phyloP scores from a whole-genome alignment of 2,888 invertebrate species.

The Hylaea fasciaria region DNA sequence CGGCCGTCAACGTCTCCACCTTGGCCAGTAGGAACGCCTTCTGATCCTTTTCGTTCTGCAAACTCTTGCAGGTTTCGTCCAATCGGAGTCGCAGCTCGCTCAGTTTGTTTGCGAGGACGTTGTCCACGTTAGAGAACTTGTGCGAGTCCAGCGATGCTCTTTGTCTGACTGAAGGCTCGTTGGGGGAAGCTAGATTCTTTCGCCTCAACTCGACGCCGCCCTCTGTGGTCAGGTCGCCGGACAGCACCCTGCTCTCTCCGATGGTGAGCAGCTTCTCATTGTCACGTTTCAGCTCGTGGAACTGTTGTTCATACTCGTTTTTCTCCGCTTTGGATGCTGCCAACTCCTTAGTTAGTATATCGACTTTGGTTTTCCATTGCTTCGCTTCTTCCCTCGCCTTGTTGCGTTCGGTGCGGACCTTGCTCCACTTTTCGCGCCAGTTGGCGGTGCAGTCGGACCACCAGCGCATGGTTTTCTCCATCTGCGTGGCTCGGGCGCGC shows the following conservation, averaged over 20 bases:
- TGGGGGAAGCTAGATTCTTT: slow-evolving; percentile 68
- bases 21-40: slow-evolving; percentile 72
- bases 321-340: slow-evolving; percentile 90
- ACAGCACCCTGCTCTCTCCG: slow-evolving; percentile 75
- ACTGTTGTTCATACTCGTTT: slow-evolving; percentile 90
- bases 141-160: slow-evolving; percentile 78
- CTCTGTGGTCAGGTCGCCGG: slow-evolving; percentile 69
- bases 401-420: slow-evolving; percentile 95
- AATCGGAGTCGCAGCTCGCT: slow-evolving; percentile 69
- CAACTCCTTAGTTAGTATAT: slow-evolving; percentile 90
- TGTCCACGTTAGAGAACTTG: slow-evolving; percentile 77
- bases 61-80: slow-evolving; percentile 72
- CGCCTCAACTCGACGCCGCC: slow-evolving; percentile 75
- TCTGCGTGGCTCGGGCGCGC: slow-evolving; percentile 96
- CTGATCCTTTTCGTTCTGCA: slow-evolving; percentile 77
- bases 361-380: slow-evolving; percentile 91
- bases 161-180: slow-evolving; percentile 66
- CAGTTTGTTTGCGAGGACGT: slow-evolving; percentile 72
- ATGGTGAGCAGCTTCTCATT: slow-evolving; percentile 90
- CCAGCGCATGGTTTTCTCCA: slow-evolving; percentile 99
- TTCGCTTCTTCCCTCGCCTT: slow-evolving; percentile 96
- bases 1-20: slow-evolving; percentile 71
- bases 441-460: slow-evolving; percentile 99
- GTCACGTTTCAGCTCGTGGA: slow-evolving; percentile 91
- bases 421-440: slow-evolving; percentile 98